phyloP scores from a whole-genome alignment of 2,797 vertebrate genomes.

The Philypnodon macrostomus region DNA sequence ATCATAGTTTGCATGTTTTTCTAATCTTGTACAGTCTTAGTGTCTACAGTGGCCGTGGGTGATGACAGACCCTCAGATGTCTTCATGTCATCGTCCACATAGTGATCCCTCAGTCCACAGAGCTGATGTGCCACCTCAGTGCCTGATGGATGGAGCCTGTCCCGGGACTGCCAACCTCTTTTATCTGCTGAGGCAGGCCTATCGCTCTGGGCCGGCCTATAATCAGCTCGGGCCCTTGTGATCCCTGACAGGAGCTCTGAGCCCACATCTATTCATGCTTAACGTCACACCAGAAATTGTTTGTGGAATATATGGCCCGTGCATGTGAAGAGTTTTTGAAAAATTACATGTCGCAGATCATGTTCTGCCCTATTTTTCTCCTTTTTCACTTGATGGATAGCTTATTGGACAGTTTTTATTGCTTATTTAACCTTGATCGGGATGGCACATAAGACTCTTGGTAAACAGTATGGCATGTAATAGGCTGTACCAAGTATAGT shows the following conservation, averaged over 20 bases:
- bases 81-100: slow-evolving; percentile 65
- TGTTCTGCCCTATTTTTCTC: slow-evolving; percentile 28
- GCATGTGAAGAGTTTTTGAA: slow-evolving; percentile 45
- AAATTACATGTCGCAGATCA: slow-evolving; percentile 52
- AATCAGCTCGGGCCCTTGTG: slow-evolving; percentile 67
- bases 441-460: slow-evolving; percentile 45
- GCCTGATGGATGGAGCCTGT: slow-evolving; percentile 69
- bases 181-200: slow-evolving; percentile 66
- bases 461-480: slow-evolving; percentile 25
- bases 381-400: slow-evolving; percentile 46
- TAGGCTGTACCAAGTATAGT: neutral
- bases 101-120: slow-evolving; percentile 69
- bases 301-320: slow-evolving; percentile 57
- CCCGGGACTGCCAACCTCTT: slow-evolving; percentile 56
- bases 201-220: slow-evolving; percentile 63
- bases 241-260: slow-evolving; percentile 50
- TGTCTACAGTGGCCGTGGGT: slow-evolving; percentile 41
- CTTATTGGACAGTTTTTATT: slow-evolving; percentile 72
- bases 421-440: slow-evolving; percentile 75
- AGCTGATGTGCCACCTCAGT: slow-evolving; percentile 59
- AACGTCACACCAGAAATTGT: slow-evolving; percentile 71
- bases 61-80: slow-evolving; percentile 67
- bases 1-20: too few relatives aligned
- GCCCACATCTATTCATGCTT: slow-evolving; percentile 61
- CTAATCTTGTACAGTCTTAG: too few relatives aligned